These are phyloP conservation scores for Sorex fumeus DNA, from an alignment of 2,113 vertebrate genomes.

Conservation along the genomic window DNA sequence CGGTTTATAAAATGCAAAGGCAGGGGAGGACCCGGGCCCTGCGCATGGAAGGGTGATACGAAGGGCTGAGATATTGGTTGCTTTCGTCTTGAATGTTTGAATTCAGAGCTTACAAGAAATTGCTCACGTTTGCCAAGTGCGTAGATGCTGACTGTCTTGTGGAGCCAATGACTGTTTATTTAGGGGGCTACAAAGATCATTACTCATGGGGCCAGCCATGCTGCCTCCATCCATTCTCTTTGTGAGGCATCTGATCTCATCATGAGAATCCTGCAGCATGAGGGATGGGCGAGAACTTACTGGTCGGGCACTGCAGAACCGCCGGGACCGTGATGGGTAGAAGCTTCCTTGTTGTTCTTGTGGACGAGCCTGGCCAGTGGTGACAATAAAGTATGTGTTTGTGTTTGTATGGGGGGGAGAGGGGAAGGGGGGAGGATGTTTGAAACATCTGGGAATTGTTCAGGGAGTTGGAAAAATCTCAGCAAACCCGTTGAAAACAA, in stretches of 20 bases:
- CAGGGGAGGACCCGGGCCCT: neutral
- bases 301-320: neutral
- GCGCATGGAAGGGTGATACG: neutral
- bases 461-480: slow-evolving; percentile 2
- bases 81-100: no score
- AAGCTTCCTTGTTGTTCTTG: neutral
- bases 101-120: no score
- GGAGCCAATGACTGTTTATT: neutral
- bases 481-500: neutral
- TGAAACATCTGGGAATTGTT: slow-evolving; percentile 23
- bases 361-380: neutral
- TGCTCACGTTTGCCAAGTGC: neutral
- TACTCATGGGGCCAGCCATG: neutral
- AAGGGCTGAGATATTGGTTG: no score
- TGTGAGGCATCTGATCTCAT: neutral
- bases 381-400: no score
- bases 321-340: neutral
- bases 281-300: neutral
- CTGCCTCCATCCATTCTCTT: neutral
- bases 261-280: neutral
- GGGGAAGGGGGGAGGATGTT: neutral
- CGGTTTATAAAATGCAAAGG: neutral
- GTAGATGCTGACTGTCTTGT: slow-evolving; percentile 4
- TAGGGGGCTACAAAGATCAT: neutral
- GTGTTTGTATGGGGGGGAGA: no score